Base-by-base conservation (phyloP, 2,113 vertebrate species). In the Silurus asotus region DNA sequence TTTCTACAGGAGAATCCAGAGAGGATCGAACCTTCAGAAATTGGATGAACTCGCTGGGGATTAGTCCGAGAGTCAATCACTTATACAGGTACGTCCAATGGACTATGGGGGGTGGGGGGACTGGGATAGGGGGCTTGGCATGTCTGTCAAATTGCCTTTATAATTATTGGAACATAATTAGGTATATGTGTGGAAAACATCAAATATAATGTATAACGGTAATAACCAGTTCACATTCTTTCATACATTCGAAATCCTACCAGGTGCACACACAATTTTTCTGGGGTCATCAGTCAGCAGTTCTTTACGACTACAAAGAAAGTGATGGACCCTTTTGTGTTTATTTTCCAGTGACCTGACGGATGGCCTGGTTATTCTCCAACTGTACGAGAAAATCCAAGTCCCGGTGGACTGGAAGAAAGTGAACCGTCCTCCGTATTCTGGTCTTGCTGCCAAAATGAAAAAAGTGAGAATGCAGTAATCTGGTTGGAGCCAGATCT, bases 41-140 rank as follows among this genome's bases (percentile, higher is more conserved):
- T 92, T 99, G 98, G 98, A 99, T 99, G 95, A 99, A 99, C 94
- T 99, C 98, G 51, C 93, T 99, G 91, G 98, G 98, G 6, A 96
- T 99, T 55, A 94, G 86, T 90, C 98, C 98, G 0, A 94, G 95
- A 70, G 96, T 99, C 90, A 97, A 99, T 92, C 97, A 97, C 86
- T 93, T 99, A 77, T 98, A 97, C 94, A 95, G 96, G 98, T 99
- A 96, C 91, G 28, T 28, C 37, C 53, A 49, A 64, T 53, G 55
- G 2, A 53, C 6, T 56, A 55, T 13, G 9, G 8, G 37, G 37
- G 37, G 37, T 37, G 37, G 37, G 37, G 37, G 37, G 37, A 48
- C 69, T 74, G 45, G 17, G 10, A 5, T 48, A n/a, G 49, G 7
- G 5, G 11, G 9, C 9, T 11, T 15, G 51, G 5, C 75, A 55